phyloP scores from a whole-genome alignment of 2,888 invertebrate species.

The Smittia sp. region DNA sequence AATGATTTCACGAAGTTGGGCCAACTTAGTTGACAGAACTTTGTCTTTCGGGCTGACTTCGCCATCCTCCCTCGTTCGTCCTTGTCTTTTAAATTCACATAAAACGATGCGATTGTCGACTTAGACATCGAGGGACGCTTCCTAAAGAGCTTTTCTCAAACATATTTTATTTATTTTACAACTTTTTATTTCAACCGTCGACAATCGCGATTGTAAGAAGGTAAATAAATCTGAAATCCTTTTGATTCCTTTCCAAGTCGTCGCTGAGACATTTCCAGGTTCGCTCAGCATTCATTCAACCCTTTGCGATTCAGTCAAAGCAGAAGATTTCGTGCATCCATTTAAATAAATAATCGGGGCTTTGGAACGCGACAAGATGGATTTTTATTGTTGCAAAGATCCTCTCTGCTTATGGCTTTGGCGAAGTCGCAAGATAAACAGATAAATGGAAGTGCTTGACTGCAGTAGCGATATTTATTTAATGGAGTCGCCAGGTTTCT shows the following conservation, averaged over 20 bases:
- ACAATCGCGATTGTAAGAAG: constrained; percentile 1
- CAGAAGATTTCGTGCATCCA: constrained; percentile 18
- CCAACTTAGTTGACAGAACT: too few species aligned
- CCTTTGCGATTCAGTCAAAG: constrained; percentile 7
- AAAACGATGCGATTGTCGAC: constrained; percentile 17
- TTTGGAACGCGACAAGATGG: constrained; percentile 33
- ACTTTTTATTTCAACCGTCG: constrained; percentile 10
- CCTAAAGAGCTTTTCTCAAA: constrained; percentile 10
- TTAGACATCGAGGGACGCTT: not conserved
- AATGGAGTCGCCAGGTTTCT: constrained; percentile 32
- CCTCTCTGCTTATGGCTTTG: not conserved
- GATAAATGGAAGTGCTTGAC: constrained; percentile 21
- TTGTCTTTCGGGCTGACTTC: not conserved
- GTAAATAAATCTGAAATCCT: constrained; percentile 25
- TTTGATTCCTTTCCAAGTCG: not conserved
- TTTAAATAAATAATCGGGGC: constrained; percentile 40
- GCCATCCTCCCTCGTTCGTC: not conserved
- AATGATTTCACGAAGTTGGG: not conserved
- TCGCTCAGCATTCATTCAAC: not conserved
- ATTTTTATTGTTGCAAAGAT: not conserved
- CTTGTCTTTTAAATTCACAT: constrained; percentile 17
- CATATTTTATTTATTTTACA: constrained; percentile 27
- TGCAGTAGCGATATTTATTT: constrained; percentile 29
- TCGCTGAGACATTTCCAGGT: not conserved
- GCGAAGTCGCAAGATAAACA: constrained; percentile 4